Evolutionary conservation across 2,888 invertebrate species (phyloP), one percentile per base, ranked within the genome.

Genomic region (Cylloceria caligata): DNA sequence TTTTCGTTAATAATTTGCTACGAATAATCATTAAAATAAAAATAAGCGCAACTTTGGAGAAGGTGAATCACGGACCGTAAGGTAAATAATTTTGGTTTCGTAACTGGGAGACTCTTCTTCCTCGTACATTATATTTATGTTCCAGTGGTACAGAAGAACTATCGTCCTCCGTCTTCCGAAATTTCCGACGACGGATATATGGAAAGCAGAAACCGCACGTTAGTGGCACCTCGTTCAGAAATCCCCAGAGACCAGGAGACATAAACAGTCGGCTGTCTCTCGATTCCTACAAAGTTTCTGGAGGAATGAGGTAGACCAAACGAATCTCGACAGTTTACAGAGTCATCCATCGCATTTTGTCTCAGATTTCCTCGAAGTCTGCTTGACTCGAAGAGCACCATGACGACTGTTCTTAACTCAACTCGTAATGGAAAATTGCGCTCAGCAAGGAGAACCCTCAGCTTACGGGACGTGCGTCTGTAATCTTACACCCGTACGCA

Each of bases 401-500:
- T n/a, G 45, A 45, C 36, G 2, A n/a, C n/a, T 13, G n/a, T 24
- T 6, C 47, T 11, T 30, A 39, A 11, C 9, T 21, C 21, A 7
- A 11, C 52, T 39, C 39, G 36, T 2, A 7, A 2, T 21, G 24
- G n/a, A 42, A 42, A 71, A 69, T 24, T 69, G 9, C 57, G 30
- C 24, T 11, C n/a, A 39, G 16, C 57, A 5, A 60, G 45, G 57
- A 76, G 52, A 72, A 75, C 65, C 75, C 65, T 72, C 19, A 74
- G 24, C 7, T n/a, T 16, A 67, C 36, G 64, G 47, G 47, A n/a
- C 72, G 69, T 39, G 45, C 49, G 47, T 67, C 49, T 74, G 81
- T 72, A 68, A 76, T 62, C 52, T 72, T 62, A 76, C 67, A 77
- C 72, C 81, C 60, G 49, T 65, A 30, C 36, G 42, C 36, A 30